Base-by-base conservation (phyloP, 2,113 vertebrate species). In the Ariopsis seemanni region DNA sequence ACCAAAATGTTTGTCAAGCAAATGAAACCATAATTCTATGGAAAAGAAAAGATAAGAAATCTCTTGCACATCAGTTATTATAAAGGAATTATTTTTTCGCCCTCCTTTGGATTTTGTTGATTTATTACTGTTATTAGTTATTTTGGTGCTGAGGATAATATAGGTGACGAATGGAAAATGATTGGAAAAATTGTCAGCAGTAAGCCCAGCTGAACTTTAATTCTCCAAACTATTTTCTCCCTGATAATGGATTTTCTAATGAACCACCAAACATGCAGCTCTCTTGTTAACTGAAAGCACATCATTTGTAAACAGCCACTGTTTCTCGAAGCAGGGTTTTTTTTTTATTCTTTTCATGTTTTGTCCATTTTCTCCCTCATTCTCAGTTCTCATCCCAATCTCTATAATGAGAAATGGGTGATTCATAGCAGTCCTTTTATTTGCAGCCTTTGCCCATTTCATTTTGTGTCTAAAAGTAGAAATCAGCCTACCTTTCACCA, bases 401-500 rank as follows among this genome's bases (percentile, higher is more conserved):
- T 79, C 58, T 88, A 90, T 93, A 91, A 91, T 90, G 91, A 93
- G 92, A 93, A 93, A 85, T 92, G 90, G 83, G 88, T 93, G 90
- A 95, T 92, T 95, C 92, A 94, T 89, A 82, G 83, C 84, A 88
- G 89, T 89, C 87, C 82, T 89, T 87, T 90, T 92, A 92, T 93
- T 94, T 89, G 83, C 90, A 90, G 53, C 71, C 87, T 82, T 71
- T 71, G 87, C 89, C 90, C 80, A 90, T 90, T 90, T 90, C 85
- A 71, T 85, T 67, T 27, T 72, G 88, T 60, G 84, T 90, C 91
- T 93, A 91, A 93, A 94, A 92, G 92, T 92, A 93, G 92, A 92
- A 90, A 89, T 83, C 91, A 86, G 53, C 82, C 60, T 42, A 87
- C 55, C 87, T 85, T 92, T 88, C 88, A 88, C 91, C 93, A 93